A percentile compares a stretch with the other conserved stretches of the same genome.
Evolutionary conservation across 2,888 invertebrate species (phyloP).

Genomic region (Eupithecia dodoneata): DNA sequence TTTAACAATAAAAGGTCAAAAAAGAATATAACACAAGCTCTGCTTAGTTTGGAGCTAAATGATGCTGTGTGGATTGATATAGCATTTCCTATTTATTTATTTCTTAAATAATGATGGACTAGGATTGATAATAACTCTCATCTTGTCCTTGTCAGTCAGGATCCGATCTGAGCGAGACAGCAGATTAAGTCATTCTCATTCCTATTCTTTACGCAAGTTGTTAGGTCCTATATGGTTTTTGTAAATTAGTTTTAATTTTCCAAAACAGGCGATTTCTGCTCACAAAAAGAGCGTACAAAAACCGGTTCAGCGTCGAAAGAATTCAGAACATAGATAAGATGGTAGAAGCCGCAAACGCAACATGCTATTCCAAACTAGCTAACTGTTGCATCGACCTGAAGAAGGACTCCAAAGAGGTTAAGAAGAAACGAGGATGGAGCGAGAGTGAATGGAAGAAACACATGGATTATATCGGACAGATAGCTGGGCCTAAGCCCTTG

Average conservation of each 20-base stretch:
- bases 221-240: background rate
- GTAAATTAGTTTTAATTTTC: background rate
- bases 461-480: conserved; percentile 73
- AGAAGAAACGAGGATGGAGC: conserved; percentile 69
- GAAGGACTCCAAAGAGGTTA: conserved; percentile 65
- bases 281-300: conserved; percentile 64
- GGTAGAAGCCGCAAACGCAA: conserved; percentile 70
- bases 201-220: background rate
- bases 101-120: too few relatives aligned
- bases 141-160: too few relatives aligned
- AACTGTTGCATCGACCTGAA: conserved; percentile 69
- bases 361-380: conserved; percentile 71
- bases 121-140: too few relatives aligned
- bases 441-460: conserved; percentile 78
- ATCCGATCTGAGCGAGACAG: too few relatives aligned
- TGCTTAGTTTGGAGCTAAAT: too few relatives aligned
- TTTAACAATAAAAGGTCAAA: too few relatives aligned
- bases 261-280: conserved; percentile 62
- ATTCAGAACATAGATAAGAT: conserved; percentile 66
- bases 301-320: conserved; percentile 62
- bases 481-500: conserved; percentile 64
- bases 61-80: too few relatives aligned
- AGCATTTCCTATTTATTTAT: too few relatives aligned
- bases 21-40: too few relatives aligned
- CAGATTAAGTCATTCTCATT: too few relatives aligned